These are phyloP conservation scores for Oscheius sp. DNA, from an alignment of 1,140 invertebrate genomes.

Conservation along the genomic window DNA sequence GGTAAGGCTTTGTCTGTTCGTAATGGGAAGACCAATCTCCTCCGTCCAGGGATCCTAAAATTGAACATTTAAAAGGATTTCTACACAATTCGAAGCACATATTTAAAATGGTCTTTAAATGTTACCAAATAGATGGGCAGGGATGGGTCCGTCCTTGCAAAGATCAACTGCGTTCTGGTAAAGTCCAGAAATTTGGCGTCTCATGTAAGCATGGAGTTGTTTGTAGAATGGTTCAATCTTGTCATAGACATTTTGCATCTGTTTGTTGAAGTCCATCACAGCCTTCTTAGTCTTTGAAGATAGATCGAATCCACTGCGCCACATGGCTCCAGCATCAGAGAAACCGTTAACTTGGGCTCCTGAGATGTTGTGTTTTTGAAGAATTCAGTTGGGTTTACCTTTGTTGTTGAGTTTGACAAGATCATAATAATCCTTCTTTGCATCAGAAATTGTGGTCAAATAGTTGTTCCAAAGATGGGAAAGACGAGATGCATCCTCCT, in stretches of 20 bases:
- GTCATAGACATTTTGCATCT: constrained; percentile 32
- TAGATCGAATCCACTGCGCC: constrained; percentile 44
- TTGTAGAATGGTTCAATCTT: constrained; percentile 39
- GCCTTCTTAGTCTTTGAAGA: constrained; percentile 14
- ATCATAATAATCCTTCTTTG: constrained; percentile 25
- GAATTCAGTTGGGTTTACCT: background rate
- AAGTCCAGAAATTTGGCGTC: constrained; percentile 40
- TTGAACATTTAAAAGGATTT: too few relatives aligned
- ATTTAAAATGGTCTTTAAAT: too few relatives aligned
- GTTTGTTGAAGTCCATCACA: constrained; percentile 29
- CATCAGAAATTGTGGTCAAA: constrained; percentile 2
- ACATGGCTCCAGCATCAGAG: constrained; percentile 39
- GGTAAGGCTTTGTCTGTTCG: constrained; percentile 40
- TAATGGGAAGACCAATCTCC: constrained; percentile 43
- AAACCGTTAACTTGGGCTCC: constrained; percentile 44
- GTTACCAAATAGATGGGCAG: constrained; percentile 68
- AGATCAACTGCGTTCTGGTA: constrained; percentile 40
- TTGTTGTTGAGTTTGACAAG: constrained; percentile 34
- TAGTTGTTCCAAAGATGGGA: constrained; percentile 29
- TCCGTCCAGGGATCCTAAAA: constrained; percentile 30
- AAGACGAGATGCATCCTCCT: constrained; percentile 32
- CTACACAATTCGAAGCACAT: too few relatives aligned
- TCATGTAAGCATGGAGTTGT: constrained; percentile 44
- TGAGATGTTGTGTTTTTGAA: background rate
- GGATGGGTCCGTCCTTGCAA: constrained; percentile 66